These are phyloP conservation scores for Coreoperca whiteheadi DNA, from an alignment of 2,113 vertebrate species.

Conservation along the genomic window DNA sequence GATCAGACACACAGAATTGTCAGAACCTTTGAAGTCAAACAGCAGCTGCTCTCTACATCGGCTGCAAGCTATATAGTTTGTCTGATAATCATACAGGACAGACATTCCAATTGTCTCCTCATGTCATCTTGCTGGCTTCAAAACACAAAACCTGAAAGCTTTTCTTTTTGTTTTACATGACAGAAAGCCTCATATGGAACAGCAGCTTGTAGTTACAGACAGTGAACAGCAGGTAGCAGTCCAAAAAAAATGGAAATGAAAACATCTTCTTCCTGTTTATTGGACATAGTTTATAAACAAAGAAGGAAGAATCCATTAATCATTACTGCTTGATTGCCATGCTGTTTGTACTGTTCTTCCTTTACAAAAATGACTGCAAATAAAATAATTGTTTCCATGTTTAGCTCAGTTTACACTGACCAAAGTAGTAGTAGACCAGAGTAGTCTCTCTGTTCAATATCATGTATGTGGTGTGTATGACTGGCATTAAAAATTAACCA, in stretches of 20 bases:
- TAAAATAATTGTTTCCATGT: conserved; percentile 39
- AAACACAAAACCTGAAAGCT: conserved; percentile 50
- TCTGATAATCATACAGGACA: conserved; percentile 65
- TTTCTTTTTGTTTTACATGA: conserved; percentile 35
- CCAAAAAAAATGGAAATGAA: conserved; percentile 61
- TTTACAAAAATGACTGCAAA: conserved; percentile 46
- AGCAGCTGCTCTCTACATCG: conserved; percentile 50
- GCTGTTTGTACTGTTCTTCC: conserved; percentile 43
- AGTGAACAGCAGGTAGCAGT: conserved; percentile 78
- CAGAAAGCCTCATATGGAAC: conserved; percentile 47
- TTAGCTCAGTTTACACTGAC: conserved; percentile 30
- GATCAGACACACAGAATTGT: conserved; percentile 67
- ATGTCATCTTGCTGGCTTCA: conserved; percentile 61
- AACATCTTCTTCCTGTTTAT: conserved; percentile 40
- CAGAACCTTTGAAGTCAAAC: conserved; percentile 71
- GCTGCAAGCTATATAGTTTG: conserved; percentile 50
- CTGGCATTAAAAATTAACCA: conserved; percentile 47
- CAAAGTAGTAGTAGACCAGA: conserved; percentile 6
- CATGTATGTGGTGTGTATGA: conserved; percentile 15
- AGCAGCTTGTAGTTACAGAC: conserved; percentile 74
- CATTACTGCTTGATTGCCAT: conserved; percentile 46
- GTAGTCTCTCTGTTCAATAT: conserved; percentile 2
- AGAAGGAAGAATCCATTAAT: conserved; percentile 59
- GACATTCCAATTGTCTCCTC: conserved; percentile 62
- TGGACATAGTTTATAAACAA: conserved; percentile 52